These are phyloP conservation scores for Notolepis coatsorum DNA, from an alignment of 2,797 vertebrate genomes.

Conservation along the genomic window DNA sequence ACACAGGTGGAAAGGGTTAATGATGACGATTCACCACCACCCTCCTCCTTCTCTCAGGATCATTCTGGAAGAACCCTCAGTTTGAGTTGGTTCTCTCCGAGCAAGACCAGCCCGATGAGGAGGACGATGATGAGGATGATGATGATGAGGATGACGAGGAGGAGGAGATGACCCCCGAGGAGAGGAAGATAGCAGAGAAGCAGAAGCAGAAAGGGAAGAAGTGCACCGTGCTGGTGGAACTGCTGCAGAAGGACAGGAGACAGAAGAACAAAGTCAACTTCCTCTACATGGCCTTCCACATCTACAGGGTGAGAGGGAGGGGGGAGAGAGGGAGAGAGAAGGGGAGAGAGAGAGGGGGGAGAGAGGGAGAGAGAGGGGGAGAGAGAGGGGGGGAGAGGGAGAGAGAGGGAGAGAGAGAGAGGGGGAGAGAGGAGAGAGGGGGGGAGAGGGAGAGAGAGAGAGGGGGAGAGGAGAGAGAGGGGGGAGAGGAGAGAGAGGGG, in stretches of 20 bases:
- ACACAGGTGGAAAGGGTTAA: no score
- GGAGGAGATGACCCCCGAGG: conserved; percentile 15
- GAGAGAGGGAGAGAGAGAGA: background rate
- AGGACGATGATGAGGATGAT: conserved; percentile 44
- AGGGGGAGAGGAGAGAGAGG: background rate
- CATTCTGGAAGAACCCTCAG: conserved; percentile 86
- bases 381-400: background rate
- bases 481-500: background rate
- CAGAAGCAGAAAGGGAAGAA: conserved; percentile 63
- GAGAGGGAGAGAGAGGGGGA: no score
- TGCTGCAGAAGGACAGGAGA: conserved; percentile 83
- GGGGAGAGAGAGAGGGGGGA: background rate
- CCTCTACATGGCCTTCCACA: conserved; percentile 77
- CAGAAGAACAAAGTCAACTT: conserved; percentile 71
- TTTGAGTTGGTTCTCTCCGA: conserved; percentile 77
- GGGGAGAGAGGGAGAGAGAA: background rate
- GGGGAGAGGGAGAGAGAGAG: background rate
- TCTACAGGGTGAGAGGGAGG: conserved; percentile 74
- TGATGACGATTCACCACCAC: no score
- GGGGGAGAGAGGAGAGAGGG: background rate
- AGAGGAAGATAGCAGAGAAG: conserved; percentile 50
- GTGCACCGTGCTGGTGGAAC: conserved; percentile 80
- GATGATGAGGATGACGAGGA: conserved; percentile 56
- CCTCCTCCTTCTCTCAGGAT: conserved; percentile 51
- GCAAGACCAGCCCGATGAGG: conserved; percentile 61